Percentiles rank a stretch among this genome's conserved stretches.
Evolutionary conservation across 2,797 vertebrate species (phyloP).

Genomic region (Cynopterus sphinx): DNA sequence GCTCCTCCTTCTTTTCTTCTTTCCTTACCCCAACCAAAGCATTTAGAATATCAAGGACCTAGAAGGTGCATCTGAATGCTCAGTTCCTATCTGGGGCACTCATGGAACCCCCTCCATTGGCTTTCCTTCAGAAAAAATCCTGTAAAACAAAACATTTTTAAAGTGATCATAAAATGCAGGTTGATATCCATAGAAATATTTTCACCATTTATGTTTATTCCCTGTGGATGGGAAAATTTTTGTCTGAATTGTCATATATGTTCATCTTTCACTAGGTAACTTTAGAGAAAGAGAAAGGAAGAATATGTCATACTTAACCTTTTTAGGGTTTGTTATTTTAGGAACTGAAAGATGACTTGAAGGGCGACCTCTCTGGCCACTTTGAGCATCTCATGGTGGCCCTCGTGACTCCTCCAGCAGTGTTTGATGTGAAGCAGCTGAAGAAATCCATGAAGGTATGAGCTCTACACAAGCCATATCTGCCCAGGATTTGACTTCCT

Average conservation of each 20-base stretch:
- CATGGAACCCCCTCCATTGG: too few relatives aligned
- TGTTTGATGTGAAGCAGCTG: conserved; percentile 90
- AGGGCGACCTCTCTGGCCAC: conserved; percentile 91
- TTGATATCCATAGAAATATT: not conserved
- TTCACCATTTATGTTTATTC: not conserved
- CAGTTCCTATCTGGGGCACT: not conserved
- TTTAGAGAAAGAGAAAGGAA: not conserved
- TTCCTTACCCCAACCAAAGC: not conserved
- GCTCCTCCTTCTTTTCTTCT: not conserved
- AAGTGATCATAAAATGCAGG: not conserved
- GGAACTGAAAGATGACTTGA: conserved; percentile 87
- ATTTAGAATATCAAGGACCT: not conserved
- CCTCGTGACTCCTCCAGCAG: conserved; percentile 85
- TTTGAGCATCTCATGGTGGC: conserved; percentile 89
- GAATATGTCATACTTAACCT: not conserved
- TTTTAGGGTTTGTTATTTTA: conserved; percentile 40
- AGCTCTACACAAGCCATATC: not conserved
- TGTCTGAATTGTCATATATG: not conserved
- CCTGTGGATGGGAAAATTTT: not conserved
- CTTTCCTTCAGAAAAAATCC: not conserved
- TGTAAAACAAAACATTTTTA: not conserved
- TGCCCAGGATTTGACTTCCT: not conserved
- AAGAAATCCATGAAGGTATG: conserved; percentile 90
- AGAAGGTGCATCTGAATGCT: not conserved
- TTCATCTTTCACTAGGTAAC: not conserved